phyloP scores from a whole-genome alignment of 2,888 invertebrate species.

The Drosophila suboccidentalis region DNA sequence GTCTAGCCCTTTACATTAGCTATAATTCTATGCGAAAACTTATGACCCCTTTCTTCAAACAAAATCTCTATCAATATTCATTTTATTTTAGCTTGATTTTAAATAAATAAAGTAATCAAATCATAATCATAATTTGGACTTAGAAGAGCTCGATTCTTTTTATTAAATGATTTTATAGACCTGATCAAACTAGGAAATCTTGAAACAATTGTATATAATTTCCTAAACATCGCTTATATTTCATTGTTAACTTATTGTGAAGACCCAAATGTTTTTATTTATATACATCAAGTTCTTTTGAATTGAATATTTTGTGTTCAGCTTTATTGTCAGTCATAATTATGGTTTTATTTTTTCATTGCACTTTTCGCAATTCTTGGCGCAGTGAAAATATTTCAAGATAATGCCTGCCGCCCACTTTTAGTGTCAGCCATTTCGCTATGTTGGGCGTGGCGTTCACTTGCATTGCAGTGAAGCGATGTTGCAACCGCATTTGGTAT shows the following conservation, averaged over 20 bases:
- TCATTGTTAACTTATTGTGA: too few relatives aligned
- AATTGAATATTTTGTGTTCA: neutral
- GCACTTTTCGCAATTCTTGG: neutral
- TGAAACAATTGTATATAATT: too few relatives aligned
- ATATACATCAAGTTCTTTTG: neutral
- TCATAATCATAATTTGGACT: too few relatives aligned
- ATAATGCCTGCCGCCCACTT: constrained; percentile 24
- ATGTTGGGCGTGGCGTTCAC: constrained; percentile 28
- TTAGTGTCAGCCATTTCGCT: constrained; percentile 11
- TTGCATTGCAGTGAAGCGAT: constrained; percentile 20
- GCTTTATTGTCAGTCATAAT: neutral
- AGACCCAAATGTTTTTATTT: neutral
- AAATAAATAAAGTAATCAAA: too few relatives aligned
- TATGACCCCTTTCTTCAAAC: too few relatives aligned
- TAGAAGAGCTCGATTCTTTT: too few relatives aligned
- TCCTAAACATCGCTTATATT: too few relatives aligned
- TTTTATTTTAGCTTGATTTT: too few relatives aligned
- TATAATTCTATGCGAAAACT: neutral
- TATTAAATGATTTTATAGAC: too few relatives aligned
- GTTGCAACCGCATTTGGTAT: constrained; percentile 41
- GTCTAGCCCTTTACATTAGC: neutral
- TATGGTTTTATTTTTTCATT: neutral
- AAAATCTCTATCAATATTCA: too few relatives aligned
- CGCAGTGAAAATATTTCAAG: constrained; percentile 16
- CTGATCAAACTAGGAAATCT: too few relatives aligned